Evolutionary conservation across 2,797 vertebrate genomes (phyloP).

Genomic region (Halcyon smyrnensis): DNA sequence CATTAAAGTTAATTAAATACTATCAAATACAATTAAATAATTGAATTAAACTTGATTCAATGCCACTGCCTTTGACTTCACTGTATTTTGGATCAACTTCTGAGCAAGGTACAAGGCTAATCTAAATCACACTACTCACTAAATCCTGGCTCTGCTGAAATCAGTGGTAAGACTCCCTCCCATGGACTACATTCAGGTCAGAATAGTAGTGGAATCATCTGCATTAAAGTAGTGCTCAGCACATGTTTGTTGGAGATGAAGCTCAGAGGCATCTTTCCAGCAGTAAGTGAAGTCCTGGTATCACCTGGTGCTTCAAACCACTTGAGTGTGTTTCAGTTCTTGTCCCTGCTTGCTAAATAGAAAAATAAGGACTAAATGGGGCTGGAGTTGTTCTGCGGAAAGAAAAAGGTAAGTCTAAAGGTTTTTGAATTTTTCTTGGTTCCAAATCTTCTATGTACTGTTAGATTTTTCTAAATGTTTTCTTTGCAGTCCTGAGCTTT

Average conservation of each 20-base stretch:
- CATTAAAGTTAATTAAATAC: not conserved
- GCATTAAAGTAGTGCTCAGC: not conserved
- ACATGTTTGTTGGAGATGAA: not conserved
- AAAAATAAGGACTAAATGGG: not conserved
- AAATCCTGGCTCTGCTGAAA: not conserved
- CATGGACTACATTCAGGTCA: not conserved
- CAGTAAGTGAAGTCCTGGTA: not conserved
- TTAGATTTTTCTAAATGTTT: not conserved
- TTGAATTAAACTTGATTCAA: conserved; percentile 2
- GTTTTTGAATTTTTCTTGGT: rapidly evolving
- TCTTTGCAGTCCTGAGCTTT: not conserved
- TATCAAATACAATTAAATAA: not conserved
- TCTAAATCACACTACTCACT: not conserved
- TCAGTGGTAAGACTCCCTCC: not conserved
- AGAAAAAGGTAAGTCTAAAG: not conserved
- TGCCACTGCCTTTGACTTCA: not conserved
- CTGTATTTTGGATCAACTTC: not conserved
- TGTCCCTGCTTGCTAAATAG: not conserved
- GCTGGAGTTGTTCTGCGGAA: not conserved
- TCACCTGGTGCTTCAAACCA: not conserved
- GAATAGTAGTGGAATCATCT: not conserved
- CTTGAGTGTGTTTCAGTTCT: not conserved
- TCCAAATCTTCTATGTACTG: not conserved
- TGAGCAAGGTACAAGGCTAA: not conserved
- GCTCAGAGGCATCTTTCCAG: not conserved